A percentile compares a stretch with the other conserved stretches of the same genome.
phyloP scores from a whole-genome alignment of 2,888 invertebrate species.

The Clivina fossor region DNA sequence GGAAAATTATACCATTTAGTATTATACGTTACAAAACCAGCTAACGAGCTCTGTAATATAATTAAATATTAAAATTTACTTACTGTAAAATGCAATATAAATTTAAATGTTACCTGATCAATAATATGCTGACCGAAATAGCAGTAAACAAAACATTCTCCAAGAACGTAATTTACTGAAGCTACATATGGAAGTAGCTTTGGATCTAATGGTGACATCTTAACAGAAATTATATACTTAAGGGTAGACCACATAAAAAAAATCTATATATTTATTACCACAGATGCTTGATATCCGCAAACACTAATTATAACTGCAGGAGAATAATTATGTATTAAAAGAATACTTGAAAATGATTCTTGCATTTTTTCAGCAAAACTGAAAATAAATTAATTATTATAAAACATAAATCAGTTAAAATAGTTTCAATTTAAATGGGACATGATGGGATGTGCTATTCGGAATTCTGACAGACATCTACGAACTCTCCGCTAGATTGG shows the following conservation, averaged over 20 bases:
- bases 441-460: no score
- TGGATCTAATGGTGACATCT: slow-evolving; percentile 19
- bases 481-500: no score
- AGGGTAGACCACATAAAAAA: not conserved
- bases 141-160: slow-evolving; percentile 28
- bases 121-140: slow-evolving; percentile 28
- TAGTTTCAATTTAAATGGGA: not conserved
- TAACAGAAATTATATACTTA: not conserved
- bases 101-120: slow-evolving; percentile 12
- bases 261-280: slow-evolving; percentile 11
- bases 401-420: not conserved
- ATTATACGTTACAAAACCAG: slow-evolving; percentile 18
- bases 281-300: slow-evolving; percentile 24
- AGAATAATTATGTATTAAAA: slow-evolving; percentile 25
- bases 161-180: slow-evolving; percentile 22
- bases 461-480: no score
- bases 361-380: slow-evolving; percentile 27
- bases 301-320: slow-evolving; percentile 22
- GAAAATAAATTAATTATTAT: not conserved
- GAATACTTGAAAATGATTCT: slow-evolving; percentile 11
- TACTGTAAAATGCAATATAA: not conserved
- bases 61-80: slow-evolving; percentile 3
- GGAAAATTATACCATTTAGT: slow-evolving; percentile 25
- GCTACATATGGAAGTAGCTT: slow-evolving; percentile 23
- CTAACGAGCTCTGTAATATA: slow-evolving; percentile 13